Base-by-base conservation (phyloP, 2,888 invertebrate genomes). In the Thyatira batis region DNA sequence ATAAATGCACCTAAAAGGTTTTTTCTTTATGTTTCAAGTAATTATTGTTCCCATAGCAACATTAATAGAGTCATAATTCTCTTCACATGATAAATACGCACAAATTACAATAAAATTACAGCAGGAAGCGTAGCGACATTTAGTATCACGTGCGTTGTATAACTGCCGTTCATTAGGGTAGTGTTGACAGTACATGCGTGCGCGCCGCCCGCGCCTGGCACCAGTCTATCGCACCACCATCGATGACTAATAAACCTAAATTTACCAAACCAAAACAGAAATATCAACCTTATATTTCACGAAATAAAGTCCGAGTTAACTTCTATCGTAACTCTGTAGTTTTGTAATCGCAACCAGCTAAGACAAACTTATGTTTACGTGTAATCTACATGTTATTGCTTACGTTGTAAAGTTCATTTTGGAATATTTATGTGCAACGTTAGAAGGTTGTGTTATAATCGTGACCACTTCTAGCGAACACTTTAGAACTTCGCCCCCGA, bases 91-190 rank as follows among this genome's bases (percentile, higher is more conserved):
- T 88, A 89, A 88, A 89, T 89, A 88, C 84, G 87, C 89, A 91
- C 89, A 91, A 91, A 91, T 91, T 89, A 91, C 85, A 74, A 81
- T 82, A 79, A 89, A 88, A 89, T 90, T 85, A 86, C 84, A 73
- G 73, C 80, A 82, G 86, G 85, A 87, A 87, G 84, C 75, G 76
- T 79, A 81, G 85, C 84, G 89, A 89, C 86, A 88, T 89, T 89
- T 88, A 84, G 84, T 69, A 85, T 87, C 87, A 87, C 89, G 90
- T 89, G 90, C 88, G 88, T 89, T 87, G 85, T 85, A 80, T 90
- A 90, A 90, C 87, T 84, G 89, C 86, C 89, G 90, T 92, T 88
- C 91, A 91, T 92, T 92, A 92, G 89, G 84, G 85, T 83, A 79
- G 90, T 87, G 92, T 90, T 90, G 92, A 92, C 92, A 92, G 88